Percentiles rank a stretch among this genome's conserved stretches.
Evolutionary conservation across 2,888 invertebrate species (phyloP).

Genomic region (Ecliptopera silaceata): DNA sequence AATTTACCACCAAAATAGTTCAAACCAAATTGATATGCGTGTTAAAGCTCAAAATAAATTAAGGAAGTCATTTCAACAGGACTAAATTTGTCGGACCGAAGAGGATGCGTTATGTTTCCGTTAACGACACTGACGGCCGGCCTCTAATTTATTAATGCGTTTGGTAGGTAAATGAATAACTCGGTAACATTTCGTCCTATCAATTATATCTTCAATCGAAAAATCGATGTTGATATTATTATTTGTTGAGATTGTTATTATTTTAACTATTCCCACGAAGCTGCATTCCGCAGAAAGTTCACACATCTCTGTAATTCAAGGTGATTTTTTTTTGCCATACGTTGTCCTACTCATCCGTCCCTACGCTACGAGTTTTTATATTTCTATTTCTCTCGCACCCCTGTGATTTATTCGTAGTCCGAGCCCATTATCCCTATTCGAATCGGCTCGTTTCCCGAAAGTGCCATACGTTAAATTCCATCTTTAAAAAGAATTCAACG

Average conservation of each 20-base stretch:
- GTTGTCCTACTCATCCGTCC: conserved; percentile 55
- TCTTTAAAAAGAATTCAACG: conserved; percentile 70
- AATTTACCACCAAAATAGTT: conserved; percentile 26
- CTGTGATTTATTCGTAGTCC: conserved; percentile 68
- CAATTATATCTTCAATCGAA: no score
- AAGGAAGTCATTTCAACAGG: conserved; percentile 64
- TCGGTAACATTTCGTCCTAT: neutral
- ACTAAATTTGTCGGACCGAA: conserved; percentile 60
- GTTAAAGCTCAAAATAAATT: conserved; percentile 39
- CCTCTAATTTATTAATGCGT: conserved; percentile 38
- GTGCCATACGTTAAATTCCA: conserved; percentile 68
- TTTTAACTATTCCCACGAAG: conserved; percentile 25
- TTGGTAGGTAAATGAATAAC: conserved; percentile 40
- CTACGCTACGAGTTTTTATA: conserved; percentile 36
- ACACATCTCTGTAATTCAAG: conserved; percentile 47
- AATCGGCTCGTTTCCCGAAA: conserved; percentile 60
- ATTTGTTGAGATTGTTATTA: neutral
- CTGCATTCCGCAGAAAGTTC: conserved; percentile 22
- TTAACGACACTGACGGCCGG: conserved; percentile 47
- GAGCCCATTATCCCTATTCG: conserved; percentile 59
- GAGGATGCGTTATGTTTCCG: conserved; percentile 64
- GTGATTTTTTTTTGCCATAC: conserved; percentile 49
- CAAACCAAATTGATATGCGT: conserved; percentile 29
- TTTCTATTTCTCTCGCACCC: conserved; percentile 64
- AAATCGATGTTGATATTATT: no score